phyloP scores from a whole-genome alignment of 1,140 invertebrate species.

The Drosophila prosaltans region DNA sequence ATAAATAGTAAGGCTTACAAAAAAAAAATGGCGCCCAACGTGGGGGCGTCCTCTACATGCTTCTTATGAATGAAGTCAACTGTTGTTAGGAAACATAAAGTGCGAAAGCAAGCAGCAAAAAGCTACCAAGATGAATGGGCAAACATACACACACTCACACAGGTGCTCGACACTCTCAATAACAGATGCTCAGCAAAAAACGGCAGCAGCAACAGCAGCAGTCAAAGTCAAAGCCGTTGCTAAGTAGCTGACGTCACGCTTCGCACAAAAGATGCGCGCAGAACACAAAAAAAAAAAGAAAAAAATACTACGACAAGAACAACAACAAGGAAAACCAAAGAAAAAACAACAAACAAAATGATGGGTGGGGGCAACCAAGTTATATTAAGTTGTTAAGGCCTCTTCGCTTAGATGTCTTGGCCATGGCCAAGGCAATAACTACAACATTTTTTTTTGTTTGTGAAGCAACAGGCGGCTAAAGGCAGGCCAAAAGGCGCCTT shows the following conservation, averaged over 20 bases:
- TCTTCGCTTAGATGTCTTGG: constrained; percentile 31
- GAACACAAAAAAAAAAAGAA: not conserved
- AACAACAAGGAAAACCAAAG: not conserved
- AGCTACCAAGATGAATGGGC: constrained; percentile 1
- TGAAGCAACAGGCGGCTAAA: constrained; percentile 17
- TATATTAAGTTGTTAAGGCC: constrained; percentile 4
- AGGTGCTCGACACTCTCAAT: constrained; percentile 6
- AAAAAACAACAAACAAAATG: not conserved
- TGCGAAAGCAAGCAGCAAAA: not conserved
- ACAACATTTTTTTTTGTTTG: not conserved
- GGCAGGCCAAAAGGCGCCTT: constrained; percentile 13
- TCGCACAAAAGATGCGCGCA: constrained; percentile 11
- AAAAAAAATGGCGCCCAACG: not conserved
- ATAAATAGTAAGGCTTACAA: constrained; percentile 3
- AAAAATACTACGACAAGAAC: not conserved
- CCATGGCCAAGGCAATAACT: constrained; percentile 59
- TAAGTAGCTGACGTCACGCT: constrained; percentile 6
- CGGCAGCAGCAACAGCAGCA: not conserved
- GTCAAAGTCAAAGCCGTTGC: not conserved
- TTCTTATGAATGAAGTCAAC: constrained; percentile 8
- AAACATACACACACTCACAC: constrained; percentile 14
- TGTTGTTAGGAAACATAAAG: no score
- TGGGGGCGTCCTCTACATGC: not conserved
- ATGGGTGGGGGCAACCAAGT: not conserved
- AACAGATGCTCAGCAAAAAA: constrained; percentile 20